Conservation (phyloP, 2,797 vertebrate genomes). For the Psittacula derbiana region DNA sequence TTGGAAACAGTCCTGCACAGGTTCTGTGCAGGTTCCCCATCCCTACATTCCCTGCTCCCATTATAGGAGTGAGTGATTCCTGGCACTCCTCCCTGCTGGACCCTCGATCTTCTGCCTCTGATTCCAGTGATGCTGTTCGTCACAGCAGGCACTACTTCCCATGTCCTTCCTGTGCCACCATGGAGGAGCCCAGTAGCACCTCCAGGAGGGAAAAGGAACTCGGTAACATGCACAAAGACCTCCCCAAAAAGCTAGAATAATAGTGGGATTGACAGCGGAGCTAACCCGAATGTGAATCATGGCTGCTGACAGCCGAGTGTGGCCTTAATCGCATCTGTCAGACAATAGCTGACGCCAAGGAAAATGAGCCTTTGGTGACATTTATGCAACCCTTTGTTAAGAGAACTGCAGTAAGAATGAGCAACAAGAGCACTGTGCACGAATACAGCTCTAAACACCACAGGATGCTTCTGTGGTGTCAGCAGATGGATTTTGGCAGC, state of each 20-base stretch:
- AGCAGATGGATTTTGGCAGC: background rate
- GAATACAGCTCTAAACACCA: background rate
- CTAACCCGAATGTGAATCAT: background rate
- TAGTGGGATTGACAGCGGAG: fast-evolving
- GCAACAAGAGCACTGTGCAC: background rate
- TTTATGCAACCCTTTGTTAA: background rate
- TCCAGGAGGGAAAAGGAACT: background rate
- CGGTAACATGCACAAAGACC: fast-evolving
- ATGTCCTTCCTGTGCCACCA: background rate
- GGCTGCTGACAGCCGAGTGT: background rate
- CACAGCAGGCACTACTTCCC: background rate
- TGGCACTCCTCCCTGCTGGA: fast-evolving
- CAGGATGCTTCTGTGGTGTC: background rate
- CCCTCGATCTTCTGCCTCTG: fast-evolving
- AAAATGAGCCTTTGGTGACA: background rate
- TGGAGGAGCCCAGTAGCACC: background rate
- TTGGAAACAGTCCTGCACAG: background rate
- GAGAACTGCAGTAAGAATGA: fast-evolving
- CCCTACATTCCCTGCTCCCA: background rate
- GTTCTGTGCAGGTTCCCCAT: background rate
- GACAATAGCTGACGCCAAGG: conserved; percentile 4
- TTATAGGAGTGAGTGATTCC: fast-evolving
- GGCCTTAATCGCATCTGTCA: conserved; percentile 30
- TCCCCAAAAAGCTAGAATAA: background rate
- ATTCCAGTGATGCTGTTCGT: background rate